phyloP scores from a whole-genome alignment of 2,113 vertebrate species.

The Strix uralensis region DNA sequence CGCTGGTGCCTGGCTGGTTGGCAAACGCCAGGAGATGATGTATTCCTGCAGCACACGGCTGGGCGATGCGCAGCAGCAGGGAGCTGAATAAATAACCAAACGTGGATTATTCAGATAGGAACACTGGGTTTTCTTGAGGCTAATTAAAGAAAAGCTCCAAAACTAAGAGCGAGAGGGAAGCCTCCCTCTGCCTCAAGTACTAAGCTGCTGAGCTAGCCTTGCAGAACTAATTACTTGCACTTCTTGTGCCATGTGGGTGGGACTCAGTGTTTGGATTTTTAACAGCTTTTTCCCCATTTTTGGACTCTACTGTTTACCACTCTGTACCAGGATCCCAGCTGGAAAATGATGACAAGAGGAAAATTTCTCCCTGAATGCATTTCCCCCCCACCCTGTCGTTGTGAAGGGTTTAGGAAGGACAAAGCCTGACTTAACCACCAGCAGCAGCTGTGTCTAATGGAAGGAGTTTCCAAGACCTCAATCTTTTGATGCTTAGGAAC shows the following conservation, averaged over 20 bases:
- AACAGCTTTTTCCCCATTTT: slow-evolving; percentile 41
- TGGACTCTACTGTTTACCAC: slow-evolving; percentile 19
- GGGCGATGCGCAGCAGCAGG: slow-evolving; percentile 48
- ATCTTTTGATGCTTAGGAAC: background rate
- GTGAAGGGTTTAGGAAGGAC: background rate
- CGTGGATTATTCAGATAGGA: slow-evolving; percentile 63
- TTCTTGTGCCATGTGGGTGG: slow-evolving; percentile 23
- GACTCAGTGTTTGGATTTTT: slow-evolving; percentile 36
- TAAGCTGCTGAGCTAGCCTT: slow-evolving; percentile 45
- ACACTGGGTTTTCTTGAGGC: slow-evolving; percentile 52
- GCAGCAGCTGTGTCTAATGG: background rate
- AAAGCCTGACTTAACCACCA: background rate
- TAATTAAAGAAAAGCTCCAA: slow-evolving; percentile 68
- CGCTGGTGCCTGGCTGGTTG: background rate
- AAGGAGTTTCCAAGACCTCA: background rate
- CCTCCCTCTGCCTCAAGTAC: background rate
- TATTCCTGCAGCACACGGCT: slow-evolving; percentile 37
- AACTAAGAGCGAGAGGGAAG: slow-evolving; percentile 11
- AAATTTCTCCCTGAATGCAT: background rate
- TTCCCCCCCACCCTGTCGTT: background rate
- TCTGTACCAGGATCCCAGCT: background rate
- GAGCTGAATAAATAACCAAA: slow-evolving; percentile 69
- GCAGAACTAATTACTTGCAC: slow-evolving; percentile 65
- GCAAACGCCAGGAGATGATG: slow-evolving; percentile 13
- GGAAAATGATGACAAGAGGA: background rate